Conservation (phyloP, 2,797 vertebrate genomes). For the Coreius guichenoti region DNA sequence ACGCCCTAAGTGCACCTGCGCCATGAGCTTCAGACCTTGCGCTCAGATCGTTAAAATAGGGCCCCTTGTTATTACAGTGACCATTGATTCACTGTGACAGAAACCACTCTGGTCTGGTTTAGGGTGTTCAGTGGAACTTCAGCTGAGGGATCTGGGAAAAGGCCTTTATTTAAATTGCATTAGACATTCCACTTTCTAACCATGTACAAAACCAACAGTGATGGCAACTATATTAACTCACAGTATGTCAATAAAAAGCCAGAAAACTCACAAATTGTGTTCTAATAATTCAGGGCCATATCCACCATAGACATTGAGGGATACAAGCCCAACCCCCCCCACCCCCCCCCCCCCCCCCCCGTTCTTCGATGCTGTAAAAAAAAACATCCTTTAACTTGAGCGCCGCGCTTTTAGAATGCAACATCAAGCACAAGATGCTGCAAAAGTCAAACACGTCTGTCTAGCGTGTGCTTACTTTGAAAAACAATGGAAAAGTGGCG, state of each 20-base stretch:
- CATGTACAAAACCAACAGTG: conserved; percentile 16
- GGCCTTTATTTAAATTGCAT: conserved; percentile 2
- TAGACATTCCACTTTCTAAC: conserved; percentile 3
- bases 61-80: not conserved
- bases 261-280: not conserved
- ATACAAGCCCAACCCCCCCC: no score
- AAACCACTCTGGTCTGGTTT: not conserved
- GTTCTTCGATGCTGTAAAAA: no score
- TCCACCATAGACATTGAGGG: not conserved
- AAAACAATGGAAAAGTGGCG: not conserved
- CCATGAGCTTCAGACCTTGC: no score
- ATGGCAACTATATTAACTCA: conserved; percentile 20
- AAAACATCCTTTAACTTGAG: no score
- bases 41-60: no score
- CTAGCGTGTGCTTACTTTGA: no score
- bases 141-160: not conserved
- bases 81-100: not conserved
- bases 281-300: not conserved
- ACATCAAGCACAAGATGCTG: no score
- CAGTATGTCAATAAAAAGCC: conserved; percentile 13
- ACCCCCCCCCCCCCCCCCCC: no score
- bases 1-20: no score
- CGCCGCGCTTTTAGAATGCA: no score
- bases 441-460: not conserved
- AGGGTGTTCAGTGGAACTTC: not conserved